phyloP scores from a whole-genome alignment of 2,797 vertebrate species.

The Paramormyrops hopkinsi region DNA sequence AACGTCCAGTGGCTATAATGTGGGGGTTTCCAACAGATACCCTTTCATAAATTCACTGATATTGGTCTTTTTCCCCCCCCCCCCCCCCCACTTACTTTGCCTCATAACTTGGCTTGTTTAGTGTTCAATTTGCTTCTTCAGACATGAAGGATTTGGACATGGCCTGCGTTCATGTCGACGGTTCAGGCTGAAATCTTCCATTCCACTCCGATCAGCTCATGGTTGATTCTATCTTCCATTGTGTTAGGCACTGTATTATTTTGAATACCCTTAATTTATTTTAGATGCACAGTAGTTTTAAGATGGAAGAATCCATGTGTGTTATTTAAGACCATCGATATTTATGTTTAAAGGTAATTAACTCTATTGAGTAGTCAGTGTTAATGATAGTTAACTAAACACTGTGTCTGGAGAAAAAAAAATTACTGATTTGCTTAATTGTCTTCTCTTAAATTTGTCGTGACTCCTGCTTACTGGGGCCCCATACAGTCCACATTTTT shows the following conservation, averaged over 20 bases:
- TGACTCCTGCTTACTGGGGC: neutral
- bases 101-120: neutral
- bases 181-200: neutral
- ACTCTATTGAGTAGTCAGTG: constrained; percentile 40
- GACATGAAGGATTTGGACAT: neutral
- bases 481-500: neutral
- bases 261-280: constrained; percentile 55
- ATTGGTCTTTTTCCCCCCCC: neutral
- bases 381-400: constrained; percentile 39
- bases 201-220: constrained; percentile 36
- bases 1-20: neutral
- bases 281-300: constrained; percentile 57
- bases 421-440: neutral
- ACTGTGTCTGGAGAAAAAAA: constrained; percentile 2
- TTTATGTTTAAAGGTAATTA: neutral
- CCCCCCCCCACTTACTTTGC: neutral
- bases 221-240: constrained; percentile 37
- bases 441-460: constrained; percentile 21
- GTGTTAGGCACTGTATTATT: constrained; percentile 38
- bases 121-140: neutral
- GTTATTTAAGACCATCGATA: constrained; percentile 28
- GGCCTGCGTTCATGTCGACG: neutral
- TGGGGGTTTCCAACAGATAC: neutral
- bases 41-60: neutral
- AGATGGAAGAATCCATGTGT: constrained; percentile 39